Conservation (phyloP, 2,888 invertebrate species). For the Ganaspis brasiliensis region DNA sequence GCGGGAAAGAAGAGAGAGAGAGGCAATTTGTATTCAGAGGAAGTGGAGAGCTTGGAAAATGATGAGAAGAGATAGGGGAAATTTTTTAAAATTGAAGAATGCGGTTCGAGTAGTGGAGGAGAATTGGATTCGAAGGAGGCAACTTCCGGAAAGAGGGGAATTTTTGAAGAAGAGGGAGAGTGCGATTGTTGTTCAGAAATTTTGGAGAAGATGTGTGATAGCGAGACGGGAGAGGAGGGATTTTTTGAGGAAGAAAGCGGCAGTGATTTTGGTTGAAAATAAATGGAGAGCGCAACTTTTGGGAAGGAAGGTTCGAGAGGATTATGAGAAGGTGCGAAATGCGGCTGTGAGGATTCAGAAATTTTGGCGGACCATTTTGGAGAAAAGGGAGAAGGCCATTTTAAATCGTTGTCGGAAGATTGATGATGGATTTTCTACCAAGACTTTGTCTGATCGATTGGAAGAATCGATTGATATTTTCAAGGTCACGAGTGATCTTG, state of each 20-base stretch:
- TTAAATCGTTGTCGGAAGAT: neutral
- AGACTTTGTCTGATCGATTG: neutral
- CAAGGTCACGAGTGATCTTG: neutral
- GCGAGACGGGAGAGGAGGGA: constrained; percentile 67
- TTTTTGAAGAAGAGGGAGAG: constrained; percentile 75
- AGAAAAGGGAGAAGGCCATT: neutral
- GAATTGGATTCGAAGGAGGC: neutral
- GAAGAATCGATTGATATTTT: neutral
- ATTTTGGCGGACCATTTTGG: constrained; percentile 76
- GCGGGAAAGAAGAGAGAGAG: neutral
- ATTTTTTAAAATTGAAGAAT: neutral
- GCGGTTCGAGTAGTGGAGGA: neutral
- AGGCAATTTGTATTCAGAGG: neutral
- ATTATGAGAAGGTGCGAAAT: constrained; percentile 73
- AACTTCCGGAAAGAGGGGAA: constrained; percentile 44
- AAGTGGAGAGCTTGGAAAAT: neutral
- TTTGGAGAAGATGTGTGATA: constrained; percentile 82
- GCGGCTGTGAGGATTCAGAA: constrained; percentile 78
- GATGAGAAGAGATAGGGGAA: neutral
- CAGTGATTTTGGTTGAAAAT: constrained; percentile 81
- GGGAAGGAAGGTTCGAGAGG: constrained; percentile 73
- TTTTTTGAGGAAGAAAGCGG: constrained; percentile 61
- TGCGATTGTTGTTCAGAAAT: constrained; percentile 83
- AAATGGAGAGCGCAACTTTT: constrained; percentile 78
- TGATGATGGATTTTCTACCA: neutral